Evolutionary conservation across 2,888 invertebrate genomes (phyloP).

Genomic region (Suillia variegata): DNA sequence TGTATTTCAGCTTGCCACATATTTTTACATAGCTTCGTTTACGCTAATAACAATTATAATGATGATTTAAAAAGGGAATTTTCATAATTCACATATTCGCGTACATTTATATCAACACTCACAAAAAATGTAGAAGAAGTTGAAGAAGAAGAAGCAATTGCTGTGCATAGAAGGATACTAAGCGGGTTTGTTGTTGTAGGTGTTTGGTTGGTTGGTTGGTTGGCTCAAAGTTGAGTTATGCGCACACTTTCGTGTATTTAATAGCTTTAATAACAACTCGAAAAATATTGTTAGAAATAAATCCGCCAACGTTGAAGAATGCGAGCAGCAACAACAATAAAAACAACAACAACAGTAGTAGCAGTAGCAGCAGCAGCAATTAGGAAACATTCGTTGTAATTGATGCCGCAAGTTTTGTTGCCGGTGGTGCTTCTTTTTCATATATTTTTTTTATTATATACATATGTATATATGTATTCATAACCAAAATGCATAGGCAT

Average conservation of each 20-base stretch:
- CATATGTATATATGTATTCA: no score
- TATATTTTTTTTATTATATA: no score
- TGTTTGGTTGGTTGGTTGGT: no score
- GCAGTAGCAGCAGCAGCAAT: not conserved
- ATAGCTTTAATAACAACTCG: conserved; percentile 10
- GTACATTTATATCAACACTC: not conserved
- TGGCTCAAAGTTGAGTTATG: not conserved
- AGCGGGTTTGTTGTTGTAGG: no score
- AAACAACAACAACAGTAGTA: not conserved
- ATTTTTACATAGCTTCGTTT: not conserved
- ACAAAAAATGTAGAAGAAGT: not conserved
- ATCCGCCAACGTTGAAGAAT: not conserved
- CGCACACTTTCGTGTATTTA: conserved; percentile 9
- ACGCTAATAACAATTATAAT: conserved; percentile 18
- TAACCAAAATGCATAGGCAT: no score
- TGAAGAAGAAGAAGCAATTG: no score
- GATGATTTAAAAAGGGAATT: conserved; percentile 20
- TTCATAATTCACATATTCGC: not conserved
- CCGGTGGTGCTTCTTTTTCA: not conserved
- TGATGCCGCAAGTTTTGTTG: conserved; percentile 5
- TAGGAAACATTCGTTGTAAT: not conserved
- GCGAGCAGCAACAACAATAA: not conserved
- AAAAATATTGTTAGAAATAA: conserved; percentile 1
- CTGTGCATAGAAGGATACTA: no score
- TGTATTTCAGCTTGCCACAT: no score